Conservation (phyloP, 2,113 vertebrate species). For the Felis chaus region DNA sequence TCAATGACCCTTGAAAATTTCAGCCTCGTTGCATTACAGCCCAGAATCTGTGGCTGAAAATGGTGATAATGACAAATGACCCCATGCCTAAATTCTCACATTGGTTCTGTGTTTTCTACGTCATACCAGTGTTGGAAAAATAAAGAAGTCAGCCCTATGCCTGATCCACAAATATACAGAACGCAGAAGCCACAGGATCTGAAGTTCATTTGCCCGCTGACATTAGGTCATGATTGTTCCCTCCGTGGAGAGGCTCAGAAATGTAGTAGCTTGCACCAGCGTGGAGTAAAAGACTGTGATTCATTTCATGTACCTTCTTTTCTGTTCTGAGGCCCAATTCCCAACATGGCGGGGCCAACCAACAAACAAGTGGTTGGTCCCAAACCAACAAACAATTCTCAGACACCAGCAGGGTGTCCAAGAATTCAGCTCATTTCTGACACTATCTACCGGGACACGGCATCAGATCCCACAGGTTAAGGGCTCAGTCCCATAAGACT, state of each 20-base stretch:
- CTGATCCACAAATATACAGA: background rate
- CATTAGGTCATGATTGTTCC: background rate
- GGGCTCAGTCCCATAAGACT: background rate
- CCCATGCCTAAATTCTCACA: background rate
- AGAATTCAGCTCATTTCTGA: background rate
- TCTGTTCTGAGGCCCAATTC: background rate
- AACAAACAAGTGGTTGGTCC: background rate
- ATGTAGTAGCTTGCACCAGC: slow-evolving; percentile 24
- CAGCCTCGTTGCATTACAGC: background rate
- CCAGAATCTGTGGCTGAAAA: background rate
- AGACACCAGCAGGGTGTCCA: background rate
- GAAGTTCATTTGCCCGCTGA: background rate
- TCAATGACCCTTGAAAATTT: background rate
- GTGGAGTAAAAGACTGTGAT: background rate
- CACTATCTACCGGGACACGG: background rate
- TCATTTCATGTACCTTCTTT: background rate
- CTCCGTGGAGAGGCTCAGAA: background rate
- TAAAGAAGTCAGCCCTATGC: background rate
- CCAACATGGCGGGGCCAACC: background rate
- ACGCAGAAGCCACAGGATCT: background rate
- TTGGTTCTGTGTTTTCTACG: background rate
- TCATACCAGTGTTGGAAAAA: background rate
- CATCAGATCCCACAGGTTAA: background rate
- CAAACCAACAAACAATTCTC: background rate
- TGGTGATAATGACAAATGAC: background rate